Evolutionary conservation across 1,140 invertebrate species (phyloP).

Genomic region (Pogonomyrmex californicus): DNA sequence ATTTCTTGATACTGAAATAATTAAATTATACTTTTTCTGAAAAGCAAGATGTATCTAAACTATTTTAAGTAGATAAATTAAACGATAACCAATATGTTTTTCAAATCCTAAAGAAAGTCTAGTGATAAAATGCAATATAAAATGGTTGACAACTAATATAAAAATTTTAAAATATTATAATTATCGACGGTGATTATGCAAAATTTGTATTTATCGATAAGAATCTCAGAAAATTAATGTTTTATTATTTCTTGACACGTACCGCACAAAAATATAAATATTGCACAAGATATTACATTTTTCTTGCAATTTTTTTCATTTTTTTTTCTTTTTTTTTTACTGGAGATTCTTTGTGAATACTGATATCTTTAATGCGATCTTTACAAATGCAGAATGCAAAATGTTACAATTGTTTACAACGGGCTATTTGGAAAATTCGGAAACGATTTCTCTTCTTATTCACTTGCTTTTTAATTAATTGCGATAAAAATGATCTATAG

Average conservation of each 20-base stretch:
- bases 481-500: not conserved
- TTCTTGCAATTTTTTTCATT: not conserved
- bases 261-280: slow-evolving; percentile 37
- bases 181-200: slow-evolving; percentile 40
- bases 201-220: not conserved
- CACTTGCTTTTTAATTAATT: slow-evolving; percentile 22
- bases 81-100: slow-evolving; percentile 26
- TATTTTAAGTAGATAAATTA: not conserved
- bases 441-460: not conserved
- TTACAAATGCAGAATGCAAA: slow-evolving; percentile 4
- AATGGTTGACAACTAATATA: not conserved
- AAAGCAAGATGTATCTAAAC: slow-evolving; percentile 5
- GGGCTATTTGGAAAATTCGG: not conserved
- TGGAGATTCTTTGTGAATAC: not conserved
- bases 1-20: not conserved
- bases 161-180: not conserved
- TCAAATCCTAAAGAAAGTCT: not conserved
- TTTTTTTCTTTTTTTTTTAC: not conserved
- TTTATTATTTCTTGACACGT: not conserved
- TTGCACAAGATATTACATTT: slow-evolving; percentile 34
- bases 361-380: not conserved
- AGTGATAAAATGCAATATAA: not conserved
- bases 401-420: not conserved
- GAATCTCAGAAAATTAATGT: not conserved
- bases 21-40: not conserved